These are phyloP conservation scores for Xanthostigma xanthostigma DNA, from an alignment of 2,888 invertebrate species.

Conservation along the genomic window DNA sequence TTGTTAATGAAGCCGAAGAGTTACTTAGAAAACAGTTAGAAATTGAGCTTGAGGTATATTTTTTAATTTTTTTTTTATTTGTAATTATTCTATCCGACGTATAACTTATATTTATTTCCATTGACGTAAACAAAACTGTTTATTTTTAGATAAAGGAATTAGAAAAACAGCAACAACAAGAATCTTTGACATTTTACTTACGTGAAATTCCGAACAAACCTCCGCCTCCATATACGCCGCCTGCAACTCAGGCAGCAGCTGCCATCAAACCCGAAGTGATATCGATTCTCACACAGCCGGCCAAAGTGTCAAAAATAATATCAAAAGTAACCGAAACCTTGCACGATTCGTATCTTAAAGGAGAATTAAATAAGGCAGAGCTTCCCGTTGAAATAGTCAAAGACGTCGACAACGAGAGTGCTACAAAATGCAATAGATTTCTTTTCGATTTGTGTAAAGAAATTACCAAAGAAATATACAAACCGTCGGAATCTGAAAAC, in stretches of 20 bases:
- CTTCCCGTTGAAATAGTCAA: conserved; percentile 19
- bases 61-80: not conserved
- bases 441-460: conserved; percentile 48
- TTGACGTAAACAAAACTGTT: not conserved
- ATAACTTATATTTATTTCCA: not conserved
- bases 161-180: conserved; percentile 35
- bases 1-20: conserved; percentile 41
- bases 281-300: conserved; percentile 29
- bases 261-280: conserved; percentile 22
- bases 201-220: conserved; percentile 60
- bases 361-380: conserved; percentile 19
- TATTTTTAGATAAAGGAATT: conserved; percentile 39
- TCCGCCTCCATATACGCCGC: conserved; percentile 60
- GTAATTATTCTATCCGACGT: not conserved
- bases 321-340: conserved; percentile 30
- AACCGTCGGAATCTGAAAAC: conserved; percentile 25
- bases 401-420: conserved; percentile 23
- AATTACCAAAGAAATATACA: conserved; percentile 35
- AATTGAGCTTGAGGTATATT: conserved; percentile 44
- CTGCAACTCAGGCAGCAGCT: conserved; percentile 23
- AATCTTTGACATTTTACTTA: conserved; percentile 38
- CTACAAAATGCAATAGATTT: conserved; percentile 38
- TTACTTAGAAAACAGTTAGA: conserved; percentile 44
- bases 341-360: conserved; percentile 26
- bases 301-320: conserved; percentile 31